A percentile compares a stretch with the other conserved stretches of the same genome.
phyloP scores from a whole-genome alignment of 2,888 invertebrate species.

The Pyrochroa serraticornis region DNA sequence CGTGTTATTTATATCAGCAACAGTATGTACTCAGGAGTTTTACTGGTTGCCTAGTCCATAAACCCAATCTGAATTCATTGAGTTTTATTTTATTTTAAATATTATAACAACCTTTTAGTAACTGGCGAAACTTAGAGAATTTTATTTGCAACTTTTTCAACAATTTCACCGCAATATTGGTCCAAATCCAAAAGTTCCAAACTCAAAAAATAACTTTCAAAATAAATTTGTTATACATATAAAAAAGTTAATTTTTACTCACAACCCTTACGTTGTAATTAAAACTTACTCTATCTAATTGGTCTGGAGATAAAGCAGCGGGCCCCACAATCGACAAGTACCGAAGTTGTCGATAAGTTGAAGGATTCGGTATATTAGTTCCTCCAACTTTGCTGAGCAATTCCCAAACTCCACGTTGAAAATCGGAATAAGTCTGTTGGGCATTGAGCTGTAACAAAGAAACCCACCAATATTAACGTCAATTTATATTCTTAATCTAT shows the following conservation, averaged over 20 bases:
- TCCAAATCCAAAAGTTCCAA: too few species aligned
- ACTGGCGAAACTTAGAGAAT: too few species aligned
- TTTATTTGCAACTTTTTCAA: too few species aligned
- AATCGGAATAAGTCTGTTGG: conserved; percentile 80
- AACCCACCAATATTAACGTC: neutral
- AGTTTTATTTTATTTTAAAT: too few species aligned
- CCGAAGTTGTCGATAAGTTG: conserved; percentile 74
- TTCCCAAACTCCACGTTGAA: conserved; percentile 80
- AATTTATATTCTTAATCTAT: conserved; percentile 3
- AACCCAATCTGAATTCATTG: conserved; percentile 2
- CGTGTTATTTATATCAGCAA: too few species aligned
- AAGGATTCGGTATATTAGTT: conserved; percentile 70
- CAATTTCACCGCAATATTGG: too few species aligned
- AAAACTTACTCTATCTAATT: conserved; percentile 76
- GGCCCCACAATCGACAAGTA: conserved; percentile 82
- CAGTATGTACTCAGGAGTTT: too few species aligned
- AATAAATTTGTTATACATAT: too few species aligned
- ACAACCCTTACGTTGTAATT: too few species aligned
- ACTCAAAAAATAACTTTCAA: too few species aligned
- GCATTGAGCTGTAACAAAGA: conserved; percentile 71
- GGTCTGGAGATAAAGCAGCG: conserved; percentile 81
- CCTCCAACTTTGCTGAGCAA: conserved; percentile 74
- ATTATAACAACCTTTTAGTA: too few species aligned
- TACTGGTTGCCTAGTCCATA: neutral
- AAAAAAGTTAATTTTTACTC: too few species aligned